Percentiles rank a stretch among this genome's conserved stretches.
phyloP scores from a whole-genome alignment of 2,797 vertebrate genomes.

The Sebastes steindachneri region DNA sequence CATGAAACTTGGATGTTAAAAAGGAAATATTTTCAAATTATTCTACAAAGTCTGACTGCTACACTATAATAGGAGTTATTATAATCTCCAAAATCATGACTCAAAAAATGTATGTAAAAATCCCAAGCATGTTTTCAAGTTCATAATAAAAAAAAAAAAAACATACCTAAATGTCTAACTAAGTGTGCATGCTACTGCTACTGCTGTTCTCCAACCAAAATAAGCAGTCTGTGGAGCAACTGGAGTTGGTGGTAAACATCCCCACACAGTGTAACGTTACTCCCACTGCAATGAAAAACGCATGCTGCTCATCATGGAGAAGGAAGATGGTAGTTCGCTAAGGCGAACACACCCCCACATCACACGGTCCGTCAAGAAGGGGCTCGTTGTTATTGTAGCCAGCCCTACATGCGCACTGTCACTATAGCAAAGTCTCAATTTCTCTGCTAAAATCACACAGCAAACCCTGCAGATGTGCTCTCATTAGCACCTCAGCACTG shows the following conservation, averaged over 20 bases:
- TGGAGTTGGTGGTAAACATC: conserved; percentile 70
- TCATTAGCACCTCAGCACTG: background rate
- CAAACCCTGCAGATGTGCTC: background rate
- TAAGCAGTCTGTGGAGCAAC: background rate
- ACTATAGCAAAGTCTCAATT: conserved; percentile 40
- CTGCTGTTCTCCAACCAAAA: conserved; percentile 7
- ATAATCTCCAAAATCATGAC: background rate
- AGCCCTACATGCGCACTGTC: conserved; percentile 77
- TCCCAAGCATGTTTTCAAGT: background rate
- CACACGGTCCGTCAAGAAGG: conserved; percentile 80
- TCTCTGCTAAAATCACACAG: conserved; percentile 10
- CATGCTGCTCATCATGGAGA: conserved; percentile 81
- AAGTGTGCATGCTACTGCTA: background rate
- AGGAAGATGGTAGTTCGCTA: conserved; percentile 87
- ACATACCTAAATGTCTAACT: background rate
- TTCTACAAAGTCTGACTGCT: background rate
- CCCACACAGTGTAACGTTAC: conserved; percentile 57
- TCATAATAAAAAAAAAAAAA: background rate
- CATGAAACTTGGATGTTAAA: background rate
- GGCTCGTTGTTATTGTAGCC: conserved; percentile 83
- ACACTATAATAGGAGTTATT: background rate
- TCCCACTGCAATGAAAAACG: conserved; percentile 78
- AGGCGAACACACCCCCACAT: conserved; percentile 87
- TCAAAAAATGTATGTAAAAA: background rate
- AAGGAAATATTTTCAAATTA: background rate